Evolutionary conservation across 2,797 vertebrate genomes (phyloP), one percentile per base, ranked within the genome.

Genomic region (Danio jaintianensis): DNA sequence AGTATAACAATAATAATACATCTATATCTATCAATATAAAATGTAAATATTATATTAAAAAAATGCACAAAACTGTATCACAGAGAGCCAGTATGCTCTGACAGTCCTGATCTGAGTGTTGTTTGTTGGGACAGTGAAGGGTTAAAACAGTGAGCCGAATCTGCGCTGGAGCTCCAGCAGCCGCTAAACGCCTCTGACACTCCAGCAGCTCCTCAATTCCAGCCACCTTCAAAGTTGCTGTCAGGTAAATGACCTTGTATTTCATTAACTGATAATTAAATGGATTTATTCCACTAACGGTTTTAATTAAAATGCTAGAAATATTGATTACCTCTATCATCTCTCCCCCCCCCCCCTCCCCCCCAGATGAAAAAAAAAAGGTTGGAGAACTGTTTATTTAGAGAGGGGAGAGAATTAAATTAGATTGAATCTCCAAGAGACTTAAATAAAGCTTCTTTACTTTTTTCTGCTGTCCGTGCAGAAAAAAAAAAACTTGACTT

Each of bases 211-310:
- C 91, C 93, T 92, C 95, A 94, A 94, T 94, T 94, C 94, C 92
- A 95, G 94, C 94, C 93, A 95, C 94, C 95, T 95, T 96, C 95
- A 96, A 95, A 96, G 94, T 95, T 94, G 93, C 94, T 95, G 95
- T 95, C 95, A 96, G 95, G 95, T 96, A 96, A 94, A 97, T 98
- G 96, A 97, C 96, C 97, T 98, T 98, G 96, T 98, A 95, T 97
- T 98, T 97, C 95, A 98, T 98, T 98, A 96, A 97, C 96, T 96
- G 96, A 98, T 98, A 97, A 98, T 98, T 97, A 97, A 97, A 98
- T 98, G 96, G 96, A 98, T 97, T 98, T 98, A 98, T 97, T 98
- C 96, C 95, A 95, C 92, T 96, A 97, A 96, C 96, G 95, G 94
- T 96, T 97, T 97, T 98, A 98, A 98, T 98, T 98, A 98, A 96